These are phyloP conservation scores for Amphipyra tragopoginis DNA, from an alignment of 2,888 invertebrate genomes.

Conservation along the genomic window DNA sequence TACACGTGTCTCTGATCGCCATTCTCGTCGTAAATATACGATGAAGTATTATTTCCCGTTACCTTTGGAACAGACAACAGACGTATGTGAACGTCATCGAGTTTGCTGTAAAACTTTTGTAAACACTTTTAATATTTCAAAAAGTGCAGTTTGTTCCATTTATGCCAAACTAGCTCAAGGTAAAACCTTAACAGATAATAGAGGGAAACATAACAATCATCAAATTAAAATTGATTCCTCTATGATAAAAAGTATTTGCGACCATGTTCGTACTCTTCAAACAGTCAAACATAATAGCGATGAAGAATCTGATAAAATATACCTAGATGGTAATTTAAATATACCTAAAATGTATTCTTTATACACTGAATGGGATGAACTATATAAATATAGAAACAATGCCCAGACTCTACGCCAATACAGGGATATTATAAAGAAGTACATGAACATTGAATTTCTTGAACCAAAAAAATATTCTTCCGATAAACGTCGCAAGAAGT, in stretches of 20 bases:
- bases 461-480: neutral
- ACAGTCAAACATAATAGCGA: neutral
- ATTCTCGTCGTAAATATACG: neutral
- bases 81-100: neutral
- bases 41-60: neutral
- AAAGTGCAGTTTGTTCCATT: neutral
- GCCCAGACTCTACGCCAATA: constrained; percentile 4
- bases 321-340: neutral
- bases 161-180: constrained; percentile 1
- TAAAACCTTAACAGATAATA: neutral
- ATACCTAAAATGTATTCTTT: constrained; percentile 5
- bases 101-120: neutral
- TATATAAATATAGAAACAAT: neutral
- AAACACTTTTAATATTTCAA: neutral
- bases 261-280: constrained; percentile 1
- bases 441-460: constrained; percentile 7
- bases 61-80: neutral
- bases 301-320: constrained; percentile 1
- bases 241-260: constrained; percentile 8
- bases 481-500: no score
- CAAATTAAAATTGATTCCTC: neutral
- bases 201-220: constrained; percentile 5
- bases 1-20: neutral
- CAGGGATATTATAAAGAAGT: neutral
- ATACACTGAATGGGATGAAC: constrained; percentile 4